Evolutionary conservation across 2,888 invertebrate species (phyloP).

Genomic region (Ypsolopha scabrella): DNA sequence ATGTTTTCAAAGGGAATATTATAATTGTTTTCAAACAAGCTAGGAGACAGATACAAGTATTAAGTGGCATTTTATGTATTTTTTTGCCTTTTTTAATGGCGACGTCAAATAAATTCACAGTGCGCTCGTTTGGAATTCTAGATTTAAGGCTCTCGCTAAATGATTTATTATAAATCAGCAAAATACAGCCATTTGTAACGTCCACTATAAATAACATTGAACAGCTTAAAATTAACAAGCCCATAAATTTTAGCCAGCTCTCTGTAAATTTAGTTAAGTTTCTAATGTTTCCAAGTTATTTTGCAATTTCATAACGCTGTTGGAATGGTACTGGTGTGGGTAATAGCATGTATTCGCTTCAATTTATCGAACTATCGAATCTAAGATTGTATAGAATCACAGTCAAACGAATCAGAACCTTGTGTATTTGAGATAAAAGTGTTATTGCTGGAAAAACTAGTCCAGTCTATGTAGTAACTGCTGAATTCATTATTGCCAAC

Average conservation of each 20-base stretch:
- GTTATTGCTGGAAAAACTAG: slow-evolving; percentile 10
- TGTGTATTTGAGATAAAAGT: slow-evolving; percentile 2
- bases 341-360: slow-evolving; percentile 29
- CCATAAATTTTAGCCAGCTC: slow-evolving; percentile 1
- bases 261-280: background rate
- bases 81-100: too few species aligned
- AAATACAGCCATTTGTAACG: too few species aligned
- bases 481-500: slow-evolving; percentile 27
- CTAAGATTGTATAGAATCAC: slow-evolving; percentile 4
- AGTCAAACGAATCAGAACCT: background rate
- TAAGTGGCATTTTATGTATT: too few species aligned
- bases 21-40: too few species aligned
- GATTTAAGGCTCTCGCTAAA: too few species aligned
- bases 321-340: slow-evolving; percentile 24
- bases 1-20: too few species aligned
- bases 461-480: slow-evolving; percentile 25
- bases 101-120: too few species aligned
- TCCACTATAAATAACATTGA: too few species aligned
- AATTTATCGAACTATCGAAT: slow-evolving; percentile 29
- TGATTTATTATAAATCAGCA: too few species aligned
- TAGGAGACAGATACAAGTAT: too few species aligned
- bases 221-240: slow-evolving; percentile 1
- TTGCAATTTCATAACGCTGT: slow-evolving; percentile 23
- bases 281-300: slow-evolving; percentile 9
- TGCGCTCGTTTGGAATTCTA: too few species aligned